Conservation (phyloP, 92 coral and sea anemone species). For the Epizoanthus illoricatus region DNA sequence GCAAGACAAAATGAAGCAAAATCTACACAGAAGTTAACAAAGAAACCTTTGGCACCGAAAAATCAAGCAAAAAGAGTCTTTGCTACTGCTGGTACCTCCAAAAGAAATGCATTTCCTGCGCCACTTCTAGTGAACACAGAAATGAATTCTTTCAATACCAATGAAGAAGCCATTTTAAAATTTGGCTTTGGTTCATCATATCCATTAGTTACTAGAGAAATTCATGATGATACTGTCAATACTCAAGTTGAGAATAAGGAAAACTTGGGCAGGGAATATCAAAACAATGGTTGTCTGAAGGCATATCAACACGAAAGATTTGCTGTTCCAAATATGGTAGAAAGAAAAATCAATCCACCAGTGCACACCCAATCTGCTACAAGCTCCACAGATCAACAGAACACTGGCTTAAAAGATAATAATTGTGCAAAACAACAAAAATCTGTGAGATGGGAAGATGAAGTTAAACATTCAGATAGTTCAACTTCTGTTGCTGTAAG, state of each 20-base stretch:
- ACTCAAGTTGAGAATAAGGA: slow-evolving; percentile 47
- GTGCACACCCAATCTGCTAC: background rate
- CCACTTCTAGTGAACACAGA: slow-evolving; percentile 57
- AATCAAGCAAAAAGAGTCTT: background rate
- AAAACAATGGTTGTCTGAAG: background rate
- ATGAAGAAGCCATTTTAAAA: slow-evolving; percentile 27
- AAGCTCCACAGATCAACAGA: background rate
- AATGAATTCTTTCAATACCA: slow-evolving; percentile 47
- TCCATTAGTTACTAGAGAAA: slow-evolving; percentile 53
- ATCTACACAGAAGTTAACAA: background rate
- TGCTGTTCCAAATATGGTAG: background rate
- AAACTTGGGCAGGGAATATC: slow-evolving; percentile 11
- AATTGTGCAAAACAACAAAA: slow-evolving; percentile 25
- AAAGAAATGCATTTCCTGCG: slow-evolving; percentile 20
- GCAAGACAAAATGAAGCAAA: background rate
- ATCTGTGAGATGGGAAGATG: slow-evolving; percentile 57
- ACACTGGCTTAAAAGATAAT: background rate
- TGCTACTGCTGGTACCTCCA: background rate
- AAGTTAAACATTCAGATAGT: background rate
- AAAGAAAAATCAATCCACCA: background rate
- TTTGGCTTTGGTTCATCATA: slow-evolving; percentile 45
- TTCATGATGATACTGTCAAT: slow-evolving; percentile 2
- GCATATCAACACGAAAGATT: background rate
- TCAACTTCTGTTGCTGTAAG: slow-evolving; percentile 10
- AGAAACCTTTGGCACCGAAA: background rate